Conservation (phyloP, 1,140 invertebrate genomes). For the Drosophila pandora region DNA sequence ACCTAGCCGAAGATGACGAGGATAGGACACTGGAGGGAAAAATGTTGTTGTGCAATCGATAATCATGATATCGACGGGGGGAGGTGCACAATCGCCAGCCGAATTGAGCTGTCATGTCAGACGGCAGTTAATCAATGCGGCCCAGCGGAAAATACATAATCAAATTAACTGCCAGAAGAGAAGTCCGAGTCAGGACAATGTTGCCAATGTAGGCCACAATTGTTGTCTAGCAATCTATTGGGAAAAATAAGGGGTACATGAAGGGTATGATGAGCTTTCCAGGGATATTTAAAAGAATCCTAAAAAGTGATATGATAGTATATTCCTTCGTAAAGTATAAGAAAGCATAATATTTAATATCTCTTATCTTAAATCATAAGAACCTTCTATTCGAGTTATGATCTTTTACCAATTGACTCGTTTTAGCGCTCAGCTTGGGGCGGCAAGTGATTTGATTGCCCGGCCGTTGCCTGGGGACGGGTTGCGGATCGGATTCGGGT, state of each 20-base stretch:
- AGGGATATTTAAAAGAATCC: too few relatives aligned
- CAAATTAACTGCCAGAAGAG: conserved; percentile 78
- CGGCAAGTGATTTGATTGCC: conserved; percentile 77
- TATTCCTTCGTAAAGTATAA: too few relatives aligned
- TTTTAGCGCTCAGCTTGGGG: conserved; percentile 56
- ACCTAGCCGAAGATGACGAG: conserved; percentile 42
- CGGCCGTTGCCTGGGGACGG: conserved; percentile 49
- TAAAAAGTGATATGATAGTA: too few relatives aligned
- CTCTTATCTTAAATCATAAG: neutral
- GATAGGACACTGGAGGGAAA: conserved; percentile 46
- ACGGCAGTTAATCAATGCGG: conserved; percentile 81
- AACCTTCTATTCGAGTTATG: conserved; percentile 18
- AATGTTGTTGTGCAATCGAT: conserved; percentile 75
- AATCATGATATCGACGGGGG: conserved; percentile 62
- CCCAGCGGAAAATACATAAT: conserved; percentile 71
- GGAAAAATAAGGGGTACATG: conserved; percentile 4
- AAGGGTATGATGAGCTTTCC: conserved; percentile 1
- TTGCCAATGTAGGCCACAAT: conserved; percentile 66
- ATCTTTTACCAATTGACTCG: conserved; percentile 14
- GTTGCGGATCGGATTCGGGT: conserved; percentile 24
- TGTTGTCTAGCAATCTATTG: conserved; percentile 51
- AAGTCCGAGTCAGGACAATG: conserved; percentile 60
- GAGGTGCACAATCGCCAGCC: conserved; percentile 9
- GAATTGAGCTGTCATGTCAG: conserved; percentile 83
- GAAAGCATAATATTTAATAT: neutral